These are phyloP conservation scores for Hyppa rectilinea DNA, from an alignment of 2,888 invertebrate genomes.

Conservation along the genomic window DNA sequence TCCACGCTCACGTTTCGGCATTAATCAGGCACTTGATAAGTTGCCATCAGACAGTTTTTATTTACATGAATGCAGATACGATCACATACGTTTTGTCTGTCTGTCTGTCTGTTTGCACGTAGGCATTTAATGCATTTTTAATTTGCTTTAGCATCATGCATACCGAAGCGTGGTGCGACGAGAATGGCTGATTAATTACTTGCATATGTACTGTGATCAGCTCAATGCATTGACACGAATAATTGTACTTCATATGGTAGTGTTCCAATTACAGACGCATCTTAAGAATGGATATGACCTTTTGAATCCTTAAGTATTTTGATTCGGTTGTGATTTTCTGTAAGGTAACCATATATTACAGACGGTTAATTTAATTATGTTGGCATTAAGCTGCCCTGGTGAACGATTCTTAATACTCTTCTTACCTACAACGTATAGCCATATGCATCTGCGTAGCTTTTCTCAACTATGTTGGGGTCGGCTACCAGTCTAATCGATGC, in stretches of 20 bases:
- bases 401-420: neutral
- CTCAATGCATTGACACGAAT: conserved; percentile 49
- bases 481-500: too few species aligned
- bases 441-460: too few species aligned
- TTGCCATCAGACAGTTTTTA: conserved; percentile 53
- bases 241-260: conserved; percentile 44
- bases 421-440: neutral
- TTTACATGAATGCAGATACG: conserved; percentile 61
- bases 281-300: conserved; percentile 54
- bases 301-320: conserved; percentile 41
- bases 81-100: conserved; percentile 66
- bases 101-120: conserved; percentile 57
- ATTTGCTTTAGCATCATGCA: conserved; percentile 65
- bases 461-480: too few species aligned
- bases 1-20: conserved; percentile 58
- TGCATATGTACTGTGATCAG: conserved; percentile 58
- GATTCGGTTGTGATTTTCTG: conserved; percentile 35
- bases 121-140: conserved; percentile 70
- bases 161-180: conserved; percentile 55
- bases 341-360: conserved; percentile 25
- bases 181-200: conserved; percentile 69
- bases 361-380: conserved; percentile 20
- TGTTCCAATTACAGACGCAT: conserved; percentile 48
- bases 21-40: conserved; percentile 59
- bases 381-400: neutral